These are phyloP conservation scores for Panthera uncia DNA, from an alignment of 2,113 vertebrate genomes.

Conservation along the genomic window DNA sequence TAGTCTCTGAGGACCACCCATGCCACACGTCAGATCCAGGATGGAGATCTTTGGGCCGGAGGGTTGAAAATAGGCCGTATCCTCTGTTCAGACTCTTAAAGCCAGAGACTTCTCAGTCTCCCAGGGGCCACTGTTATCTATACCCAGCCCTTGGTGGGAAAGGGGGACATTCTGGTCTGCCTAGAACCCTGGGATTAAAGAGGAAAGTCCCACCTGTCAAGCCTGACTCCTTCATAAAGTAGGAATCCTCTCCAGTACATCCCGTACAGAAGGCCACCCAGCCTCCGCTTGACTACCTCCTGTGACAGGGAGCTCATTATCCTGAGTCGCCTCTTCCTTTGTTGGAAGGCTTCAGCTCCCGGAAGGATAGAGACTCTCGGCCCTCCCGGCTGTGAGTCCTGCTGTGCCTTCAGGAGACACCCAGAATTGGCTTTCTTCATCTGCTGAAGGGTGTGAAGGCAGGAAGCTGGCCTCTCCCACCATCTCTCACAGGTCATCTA, in stretches of 20 bases:
- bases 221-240: neutral
- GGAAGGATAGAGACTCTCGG: neutral
- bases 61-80: slow-evolving; percentile 71
- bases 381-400: neutral
- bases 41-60: slow-evolving; percentile 63
- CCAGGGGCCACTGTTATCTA: slow-evolving; percentile 47
- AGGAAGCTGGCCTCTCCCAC: neutral
- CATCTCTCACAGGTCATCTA: neutral
- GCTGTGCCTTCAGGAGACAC: neutral
- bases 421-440: neutral
- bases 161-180: neutral
- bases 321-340: neutral
- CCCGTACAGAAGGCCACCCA: neutral
- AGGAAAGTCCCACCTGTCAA: neutral
- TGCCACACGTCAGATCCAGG: slow-evolving; percentile 57
- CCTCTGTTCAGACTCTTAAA: slow-evolving; percentile 74
- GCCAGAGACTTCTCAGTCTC: slow-evolving; percentile 41
- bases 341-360: neutral
- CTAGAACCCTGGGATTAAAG: neutral
- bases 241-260: neutral
- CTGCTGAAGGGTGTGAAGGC: neutral
- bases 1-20: slow-evolving; percentile 60
- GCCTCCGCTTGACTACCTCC: neutral
- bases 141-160: neutral
- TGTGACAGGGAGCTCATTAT: neutral